These are phyloP conservation scores for Ophraella communa DNA, from an alignment of 2,888 invertebrate genomes.

Conservation along the genomic window DNA sequence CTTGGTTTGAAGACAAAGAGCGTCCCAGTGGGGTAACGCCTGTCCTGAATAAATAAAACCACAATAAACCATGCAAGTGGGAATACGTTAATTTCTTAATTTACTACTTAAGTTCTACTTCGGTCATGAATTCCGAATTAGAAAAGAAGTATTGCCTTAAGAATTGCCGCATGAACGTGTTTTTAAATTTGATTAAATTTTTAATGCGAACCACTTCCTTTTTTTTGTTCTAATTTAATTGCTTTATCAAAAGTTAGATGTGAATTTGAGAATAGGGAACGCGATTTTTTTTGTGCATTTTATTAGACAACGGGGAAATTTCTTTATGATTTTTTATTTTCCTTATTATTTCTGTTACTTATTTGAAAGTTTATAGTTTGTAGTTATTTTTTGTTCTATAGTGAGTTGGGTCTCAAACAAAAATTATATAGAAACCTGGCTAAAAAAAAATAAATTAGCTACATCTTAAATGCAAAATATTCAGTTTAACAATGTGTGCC, in stretches of 20 bases:
- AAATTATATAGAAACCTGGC: too few relatives aligned
- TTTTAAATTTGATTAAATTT: conserved; percentile 56
- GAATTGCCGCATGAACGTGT: conserved; percentile 57
- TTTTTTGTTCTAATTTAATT: conserved; percentile 37
- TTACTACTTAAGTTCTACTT: conserved; percentile 59
- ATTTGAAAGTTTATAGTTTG: neutral
- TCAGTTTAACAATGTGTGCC: too few relatives aligned
- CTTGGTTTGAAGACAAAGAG: conserved; percentile 14
- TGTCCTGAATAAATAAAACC: conserved; percentile 57
- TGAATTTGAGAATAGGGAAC: conserved; percentile 26
- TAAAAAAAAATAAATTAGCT: too few relatives aligned
- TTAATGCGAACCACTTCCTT: conserved; percentile 42
- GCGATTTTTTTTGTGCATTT: conserved; percentile 16
- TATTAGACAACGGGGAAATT: conserved; percentile 22
- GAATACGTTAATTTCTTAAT: conserved; percentile 62
- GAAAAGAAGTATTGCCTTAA: conserved; percentile 57
- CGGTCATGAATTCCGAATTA: conserved; percentile 57
- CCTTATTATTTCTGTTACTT: neutral
- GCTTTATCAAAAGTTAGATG: conserved; percentile 25
- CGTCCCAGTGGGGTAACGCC: neutral
- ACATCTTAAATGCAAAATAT: too few relatives aligned
- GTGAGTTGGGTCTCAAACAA: too few relatives aligned
- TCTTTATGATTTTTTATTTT: conserved; percentile 4
- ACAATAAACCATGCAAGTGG: conserved; percentile 61
- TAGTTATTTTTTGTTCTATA: neutral